Evolutionary conservation across 2,797 vertebrate species (phyloP), one percentile per base, ranked within the genome.

Genomic region (Valencia hispanica): DNA sequence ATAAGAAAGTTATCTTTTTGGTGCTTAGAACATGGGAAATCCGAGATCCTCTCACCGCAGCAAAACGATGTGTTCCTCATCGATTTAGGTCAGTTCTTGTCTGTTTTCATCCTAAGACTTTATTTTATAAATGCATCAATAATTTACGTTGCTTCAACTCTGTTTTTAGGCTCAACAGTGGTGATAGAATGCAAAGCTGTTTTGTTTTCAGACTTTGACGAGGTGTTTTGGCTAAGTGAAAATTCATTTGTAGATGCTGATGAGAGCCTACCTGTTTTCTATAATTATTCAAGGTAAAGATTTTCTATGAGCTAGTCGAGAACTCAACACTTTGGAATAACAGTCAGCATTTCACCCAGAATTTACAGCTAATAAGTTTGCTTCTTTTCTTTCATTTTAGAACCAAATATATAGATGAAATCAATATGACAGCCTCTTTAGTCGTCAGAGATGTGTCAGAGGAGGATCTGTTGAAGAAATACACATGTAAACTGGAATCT

Each of bases 401-500:
- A 0, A 7, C 61, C 47, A 1, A 0, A 0, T 5, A 0, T 2
- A 0, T 0, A 27, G 27, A 43, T 0, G 8, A 59, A 20, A 34
- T 6, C 47, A 77, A 1, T 1, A 36, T 61, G 15, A 89, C 74
- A 20, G 72, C 51, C 5, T 80, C 78, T 76, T 79, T 94, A 3
- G 36, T 90, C 51, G 87, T 94, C 63, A 75, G 59, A 68, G 79
- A 80, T 11, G 89, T 94, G 0, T 86, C 86, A 20, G 11, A 82
- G 25, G 78, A 84, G 0, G 69, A 93, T 78, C 66, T 94, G 7
- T 76, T 34, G 27, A 79, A 74, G 30, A 55, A 17, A 0, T 94
- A 87, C 57, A 89, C 80, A 18, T 94, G 93, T 30, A 87, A 72
- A 77, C 66, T 94, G 68, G 32, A 50, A 0, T n/a, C 79, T 25